Evolutionary conservation across 2,888 invertebrate species (phyloP), one percentile per base, ranked within the genome.

Genomic region (Drosophila colorata): DNA sequence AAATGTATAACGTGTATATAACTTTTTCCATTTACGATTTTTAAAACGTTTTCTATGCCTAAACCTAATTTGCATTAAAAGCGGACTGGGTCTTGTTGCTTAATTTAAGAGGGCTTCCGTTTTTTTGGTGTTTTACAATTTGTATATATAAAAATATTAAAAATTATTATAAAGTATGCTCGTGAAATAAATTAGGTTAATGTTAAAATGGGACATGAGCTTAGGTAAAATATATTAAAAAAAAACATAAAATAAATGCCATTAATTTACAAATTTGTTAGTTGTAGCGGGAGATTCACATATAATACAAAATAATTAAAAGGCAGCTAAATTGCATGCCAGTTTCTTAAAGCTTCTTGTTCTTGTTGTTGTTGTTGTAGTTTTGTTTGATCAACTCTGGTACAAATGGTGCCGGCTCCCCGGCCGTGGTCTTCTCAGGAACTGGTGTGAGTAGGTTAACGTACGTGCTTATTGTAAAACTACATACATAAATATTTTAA

Each of bases 301-400:
- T 67, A 59, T 73, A 75, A 78, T 80, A 87, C 69, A 80, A 75
- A 77, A 56, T 18, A 70, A 68, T 56, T 58, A 13, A 49, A 58
- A 60, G 57, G 61, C 68, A 44, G 61, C 73, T 53, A 13, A 47
- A 59, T 43, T n/a, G 57, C 78, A 18, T 52, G 64, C 43, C 68
- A 66, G 47, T 64, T 46, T 80, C 20, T 80, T 82, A 87, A 82
- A 87, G 82, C 82, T 82, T 84, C 41, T 63, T 56, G 28, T 68
- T 57, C 28, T 46, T 58, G 37, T 47, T 44, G 13, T 55, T 59
- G 40, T 28, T 47, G 48, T 23, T 18, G 31, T 52, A 16, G 58
- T 63, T 80, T 64, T 37, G 47, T 69, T 61, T 65, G 59, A 59
- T 61, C 44, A 49, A 49, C 8, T 69, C 37, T 69, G 74, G 60